Percentiles rank a stretch among this genome's conserved stretches.
phyloP scores from a whole-genome alignment of 23 tunicate genomes.

The Styela clava region DNA sequence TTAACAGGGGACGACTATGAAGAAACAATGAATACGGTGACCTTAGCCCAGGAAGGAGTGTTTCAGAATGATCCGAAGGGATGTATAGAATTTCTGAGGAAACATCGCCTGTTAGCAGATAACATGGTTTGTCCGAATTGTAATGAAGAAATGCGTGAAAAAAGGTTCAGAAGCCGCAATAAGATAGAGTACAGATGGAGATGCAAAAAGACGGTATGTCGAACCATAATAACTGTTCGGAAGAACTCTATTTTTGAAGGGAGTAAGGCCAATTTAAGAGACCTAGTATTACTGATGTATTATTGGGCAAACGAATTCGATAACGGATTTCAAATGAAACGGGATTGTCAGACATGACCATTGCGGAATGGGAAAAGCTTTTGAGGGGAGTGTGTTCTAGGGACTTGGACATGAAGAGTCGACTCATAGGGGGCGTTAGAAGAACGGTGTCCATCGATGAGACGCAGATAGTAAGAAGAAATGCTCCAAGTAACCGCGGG shows the following conservation, averaged over 20 bases:
- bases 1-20: no score
- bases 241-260: not conserved
- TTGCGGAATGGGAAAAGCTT: not conserved
- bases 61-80: not conserved
- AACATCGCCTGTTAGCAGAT: not conserved
- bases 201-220: not conserved
- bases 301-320: not conserved
- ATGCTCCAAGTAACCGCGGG: not conserved
- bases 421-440: not conserved
- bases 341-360: not conserved
- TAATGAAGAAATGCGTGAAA: not conserved
- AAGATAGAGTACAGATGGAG: not conserved
- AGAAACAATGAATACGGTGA: no score
- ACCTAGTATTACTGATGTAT: no score
- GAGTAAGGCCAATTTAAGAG: not conserved
- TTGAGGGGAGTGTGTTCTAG: not conserved
- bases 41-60: not conserved
- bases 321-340: not conserved
- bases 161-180: not conserved
- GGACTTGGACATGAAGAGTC: not conserved
- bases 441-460: not conserved
- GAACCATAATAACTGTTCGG: not conserved
- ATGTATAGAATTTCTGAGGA: not conserved
- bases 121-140: not conserved
- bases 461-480: not conserved